Evolutionary conservation across 1,140 invertebrate species (phyloP).

Genomic region (Melanaphis sacchari): DNA sequence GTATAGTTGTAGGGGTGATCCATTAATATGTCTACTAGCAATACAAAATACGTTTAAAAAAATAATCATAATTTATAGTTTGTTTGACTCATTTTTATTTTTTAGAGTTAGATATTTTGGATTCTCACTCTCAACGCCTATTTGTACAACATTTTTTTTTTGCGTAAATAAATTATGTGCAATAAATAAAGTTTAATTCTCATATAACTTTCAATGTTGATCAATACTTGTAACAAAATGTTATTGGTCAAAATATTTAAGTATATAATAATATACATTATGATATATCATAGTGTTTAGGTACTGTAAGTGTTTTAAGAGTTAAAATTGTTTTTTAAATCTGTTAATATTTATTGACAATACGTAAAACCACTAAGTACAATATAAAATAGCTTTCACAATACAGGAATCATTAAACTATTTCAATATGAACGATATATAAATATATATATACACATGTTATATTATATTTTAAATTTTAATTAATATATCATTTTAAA

Average conservation of each 20-base stretch:
- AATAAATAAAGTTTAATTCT: neutral
- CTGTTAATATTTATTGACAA: too few species aligned
- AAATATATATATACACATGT: neutral
- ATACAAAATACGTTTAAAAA: conserved; percentile 16
- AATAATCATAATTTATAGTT: conserved; percentile 24
- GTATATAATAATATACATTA: too few species aligned
- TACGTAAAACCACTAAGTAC: too few species aligned
- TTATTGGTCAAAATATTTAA: neutral
- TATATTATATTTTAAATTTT: neutral
- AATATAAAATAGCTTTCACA: neutral
- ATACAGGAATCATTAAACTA: neutral
- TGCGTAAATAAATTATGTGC: neutral
- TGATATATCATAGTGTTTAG: too few species aligned
- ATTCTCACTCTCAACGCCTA: neutral
- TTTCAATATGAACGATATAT: neutral
- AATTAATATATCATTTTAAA: neutral
- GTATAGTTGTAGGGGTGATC: neutral
- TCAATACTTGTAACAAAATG: neutral
- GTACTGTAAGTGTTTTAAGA: too few species aligned
- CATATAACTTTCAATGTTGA: neutral
- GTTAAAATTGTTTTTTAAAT: too few species aligned
- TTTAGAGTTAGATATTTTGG: neutral
- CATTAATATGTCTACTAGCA: neutral
- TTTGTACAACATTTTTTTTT: neutral
- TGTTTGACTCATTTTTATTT: neutral